phyloP scores from a whole-genome alignment of 1,140 invertebrate species.

The Nautilus pompilius region DNA sequence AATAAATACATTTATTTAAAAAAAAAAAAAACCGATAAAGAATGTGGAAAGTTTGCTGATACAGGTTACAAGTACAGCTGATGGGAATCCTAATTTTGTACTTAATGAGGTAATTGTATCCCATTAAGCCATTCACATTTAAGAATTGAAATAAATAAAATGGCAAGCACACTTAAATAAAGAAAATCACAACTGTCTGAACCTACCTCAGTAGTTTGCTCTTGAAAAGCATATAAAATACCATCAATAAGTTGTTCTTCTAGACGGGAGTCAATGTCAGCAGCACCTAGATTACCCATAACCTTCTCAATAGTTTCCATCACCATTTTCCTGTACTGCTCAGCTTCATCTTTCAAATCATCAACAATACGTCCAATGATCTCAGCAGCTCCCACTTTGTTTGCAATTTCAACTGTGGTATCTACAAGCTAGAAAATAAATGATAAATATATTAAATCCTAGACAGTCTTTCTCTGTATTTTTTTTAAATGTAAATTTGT shows the following conservation, averaged over 20 bases:
- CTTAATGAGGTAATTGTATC: too few relatives aligned
- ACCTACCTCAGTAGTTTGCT: conserved; percentile 95
- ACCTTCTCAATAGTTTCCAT: conserved; percentile 99
- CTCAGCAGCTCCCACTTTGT: conserved; percentile 94
- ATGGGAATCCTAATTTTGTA: too few relatives aligned
- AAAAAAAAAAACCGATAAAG: too few relatives aligned
- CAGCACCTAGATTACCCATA: conserved; percentile 94
- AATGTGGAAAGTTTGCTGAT: too few relatives aligned
- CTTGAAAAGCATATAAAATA: conserved; percentile 98
- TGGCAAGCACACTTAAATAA: too few relatives aligned
- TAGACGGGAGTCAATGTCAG: conserved; percentile 94
- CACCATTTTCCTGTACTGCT: conserved; percentile 99
- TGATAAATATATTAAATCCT: neutral
- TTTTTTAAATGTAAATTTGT: too few relatives aligned
- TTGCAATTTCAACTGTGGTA: conserved; percentile 99
- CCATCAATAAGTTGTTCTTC: conserved; percentile 99
- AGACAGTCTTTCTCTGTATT: too few relatives aligned
- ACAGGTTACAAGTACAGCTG: too few relatives aligned
- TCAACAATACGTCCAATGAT: conserved; percentile 98
- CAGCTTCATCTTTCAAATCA: conserved; percentile 99
- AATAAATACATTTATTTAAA: too few relatives aligned
- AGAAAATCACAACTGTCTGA: too few relatives aligned
- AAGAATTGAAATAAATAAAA: too few relatives aligned
- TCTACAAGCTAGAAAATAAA: conserved; percentile 75
- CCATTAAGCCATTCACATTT: too few relatives aligned